phyloP scores from a whole-genome alignment of 2,113 vertebrate species.

The Hemicordylus capensis region DNA sequence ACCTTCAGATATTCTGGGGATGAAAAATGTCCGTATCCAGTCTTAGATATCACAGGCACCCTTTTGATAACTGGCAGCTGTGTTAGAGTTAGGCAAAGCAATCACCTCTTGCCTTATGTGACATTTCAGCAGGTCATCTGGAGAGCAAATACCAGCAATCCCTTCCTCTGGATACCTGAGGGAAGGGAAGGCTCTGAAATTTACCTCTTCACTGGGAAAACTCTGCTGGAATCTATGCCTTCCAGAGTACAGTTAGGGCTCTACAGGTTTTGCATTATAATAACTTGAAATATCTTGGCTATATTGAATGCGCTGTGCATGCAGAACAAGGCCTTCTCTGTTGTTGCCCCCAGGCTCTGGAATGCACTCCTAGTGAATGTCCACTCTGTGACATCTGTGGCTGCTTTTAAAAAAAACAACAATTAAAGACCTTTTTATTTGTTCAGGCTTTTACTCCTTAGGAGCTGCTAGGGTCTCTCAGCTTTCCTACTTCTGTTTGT shows the following conservation, averaged over 20 bases:
- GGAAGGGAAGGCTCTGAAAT: background rate
- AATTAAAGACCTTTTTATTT: too few relatives aligned
- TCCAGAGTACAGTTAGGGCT: background rate
- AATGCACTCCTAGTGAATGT: too few relatives aligned
- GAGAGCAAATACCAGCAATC: background rate
- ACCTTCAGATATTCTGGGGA: background rate
- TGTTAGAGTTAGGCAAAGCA: background rate
- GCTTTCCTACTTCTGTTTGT: too few relatives aligned
- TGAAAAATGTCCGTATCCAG: background rate
- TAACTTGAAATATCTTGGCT: background rate
- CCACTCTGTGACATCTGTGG: too few relatives aligned
- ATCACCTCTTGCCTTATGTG: rapidly evolving
- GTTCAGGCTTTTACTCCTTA: too few relatives aligned
- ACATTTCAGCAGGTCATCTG: rapidly evolving
- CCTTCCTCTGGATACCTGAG: background rate
- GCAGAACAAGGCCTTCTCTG: too few relatives aligned
- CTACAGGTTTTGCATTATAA: background rate
- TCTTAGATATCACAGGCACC: background rate
- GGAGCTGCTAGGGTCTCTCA: too few relatives aligned
- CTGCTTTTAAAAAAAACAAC: too few relatives aligned
- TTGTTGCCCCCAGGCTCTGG: too few relatives aligned
- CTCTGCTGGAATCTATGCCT: background rate
- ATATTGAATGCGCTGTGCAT: background rate
- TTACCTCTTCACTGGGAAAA: background rate
- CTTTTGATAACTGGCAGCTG: background rate